Base-by-base conservation (phyloP, 2,888 invertebrate genomes). In the Bhutanitis thaidina region DNA sequence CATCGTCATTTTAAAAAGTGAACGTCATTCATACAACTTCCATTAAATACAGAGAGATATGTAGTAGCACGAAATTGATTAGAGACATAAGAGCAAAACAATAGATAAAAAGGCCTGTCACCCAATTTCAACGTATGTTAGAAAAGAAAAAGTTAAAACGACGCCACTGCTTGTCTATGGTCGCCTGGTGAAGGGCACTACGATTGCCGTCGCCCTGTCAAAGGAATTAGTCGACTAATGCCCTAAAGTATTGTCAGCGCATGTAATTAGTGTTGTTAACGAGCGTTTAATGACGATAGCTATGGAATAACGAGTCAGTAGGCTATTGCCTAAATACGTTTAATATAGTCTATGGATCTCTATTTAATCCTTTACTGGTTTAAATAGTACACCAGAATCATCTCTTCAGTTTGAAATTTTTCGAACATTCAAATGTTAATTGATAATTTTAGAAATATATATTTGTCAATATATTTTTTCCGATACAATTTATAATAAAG, bases 101-200 rank as follows among this genome's bases (percentile, higher is more conserved):
- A 64, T 69, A 14, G n/a, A 25, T 27, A 29, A 41, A 37, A 30
- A 25, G 32, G 25, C 16, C 41, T 43, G 51, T 52, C 51, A 46
- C 30, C 41, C 13, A 44, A 46, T 51, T 73, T 70, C 72, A 77
- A 64, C 64, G 58, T 39, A 54, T 51, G 45, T 36, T 56, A 62
- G 64, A 49, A 55, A 51, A 55, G 49, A 13, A 27, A 27, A 27
- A 20, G 25, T 4, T 52, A 61, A 56, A 64, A 66, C 61, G 56
- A 41, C 20, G 29, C 34, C 46, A 49, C 35, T 44, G 69, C 58
- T 67, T 66, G 68, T 69, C 73, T 64, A 62, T 65, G 64, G 55
- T 45, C 36, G 58, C 64, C 12, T 7, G 67, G 67, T 60, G 66
- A 70, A 55, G 69, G 51, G 65, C 52, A 45, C 41, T 13, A 35